Conservation (phyloP, 2,888 invertebrate genomes). For the Noctuana brunneofusca region DNA sequence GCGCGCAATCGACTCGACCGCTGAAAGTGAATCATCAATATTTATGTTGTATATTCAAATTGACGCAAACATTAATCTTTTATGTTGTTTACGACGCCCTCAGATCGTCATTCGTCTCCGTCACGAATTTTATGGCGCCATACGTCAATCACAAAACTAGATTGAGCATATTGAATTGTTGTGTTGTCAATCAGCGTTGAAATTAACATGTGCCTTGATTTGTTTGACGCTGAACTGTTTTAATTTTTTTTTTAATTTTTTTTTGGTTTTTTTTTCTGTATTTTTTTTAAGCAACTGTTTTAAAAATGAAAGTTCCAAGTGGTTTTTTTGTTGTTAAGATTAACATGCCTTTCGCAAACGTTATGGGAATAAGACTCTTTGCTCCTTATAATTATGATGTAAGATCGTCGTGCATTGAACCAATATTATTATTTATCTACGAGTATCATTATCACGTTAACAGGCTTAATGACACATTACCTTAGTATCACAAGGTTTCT, state of each 20-base stretch:
- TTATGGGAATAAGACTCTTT: too few species aligned
- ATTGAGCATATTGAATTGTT: background rate
- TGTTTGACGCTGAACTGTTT: too few species aligned
- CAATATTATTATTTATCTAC: background rate
- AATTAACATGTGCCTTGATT: too few species aligned
- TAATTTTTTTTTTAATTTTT: too few species aligned
- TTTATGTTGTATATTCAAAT: slow-evolving; percentile 1
- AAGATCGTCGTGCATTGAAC: too few species aligned
- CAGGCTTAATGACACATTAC: background rate
- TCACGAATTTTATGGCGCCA: background rate
- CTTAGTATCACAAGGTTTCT: background rate
- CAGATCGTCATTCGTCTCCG: background rate
- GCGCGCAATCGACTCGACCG: background rate
- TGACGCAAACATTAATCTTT: slow-evolving; percentile 5
- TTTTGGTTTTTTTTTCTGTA: too few species aligned
- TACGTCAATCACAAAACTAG: background rate
- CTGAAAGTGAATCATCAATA: slow-evolving; percentile 3
- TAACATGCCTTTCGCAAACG: too few species aligned
- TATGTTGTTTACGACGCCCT: background rate
- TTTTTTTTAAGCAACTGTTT: too few species aligned
- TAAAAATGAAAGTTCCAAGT: too few species aligned
- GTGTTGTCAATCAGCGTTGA: background rate
- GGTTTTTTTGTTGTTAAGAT: too few species aligned
- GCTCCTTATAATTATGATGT: too few species aligned
- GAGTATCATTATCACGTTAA: background rate